Conservation (phyloP, 2,113 vertebrate species). For the Peromyscus maniculatus region DNA sequence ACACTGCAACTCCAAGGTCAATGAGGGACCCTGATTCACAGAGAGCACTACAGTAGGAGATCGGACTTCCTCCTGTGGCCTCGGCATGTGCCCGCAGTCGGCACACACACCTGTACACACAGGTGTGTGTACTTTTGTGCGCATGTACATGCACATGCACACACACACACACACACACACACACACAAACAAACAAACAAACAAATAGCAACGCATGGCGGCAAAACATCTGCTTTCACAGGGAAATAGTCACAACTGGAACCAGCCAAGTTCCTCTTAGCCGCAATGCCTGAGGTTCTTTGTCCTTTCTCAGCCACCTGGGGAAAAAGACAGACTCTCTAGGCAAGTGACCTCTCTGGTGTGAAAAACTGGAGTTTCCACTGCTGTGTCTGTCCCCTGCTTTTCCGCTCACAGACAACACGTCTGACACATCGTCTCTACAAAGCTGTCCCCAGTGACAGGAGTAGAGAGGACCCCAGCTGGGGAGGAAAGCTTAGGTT, state of each 20-base stretch:
- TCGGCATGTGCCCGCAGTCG: too few species aligned
- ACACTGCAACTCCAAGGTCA: neutral
- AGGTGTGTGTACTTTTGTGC: neutral
- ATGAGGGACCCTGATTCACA: neutral
- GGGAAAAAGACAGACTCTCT: neutral
- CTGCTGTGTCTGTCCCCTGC: neutral
- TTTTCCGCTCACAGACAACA: neutral
- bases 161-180: too few species aligned
- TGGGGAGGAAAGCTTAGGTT: neutral
- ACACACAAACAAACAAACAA: too few species aligned
- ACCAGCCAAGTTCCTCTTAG: neutral
- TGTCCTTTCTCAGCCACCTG: neutral
- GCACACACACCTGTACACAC: neutral
- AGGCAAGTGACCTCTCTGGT: neutral
- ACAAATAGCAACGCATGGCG: neutral
- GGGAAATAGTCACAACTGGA: neutral
- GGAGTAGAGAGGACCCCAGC: neutral
- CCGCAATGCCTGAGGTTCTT: neutral
- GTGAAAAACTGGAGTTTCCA: neutral
- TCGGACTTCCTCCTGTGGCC: neutral
- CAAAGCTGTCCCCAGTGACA: neutral
- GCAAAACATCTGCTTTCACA: neutral
- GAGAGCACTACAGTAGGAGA: neutral
- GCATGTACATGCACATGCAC: fast-evolving
- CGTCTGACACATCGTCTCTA: neutral